Conservation (phyloP, 2,113 vertebrate genomes). For the Leptobrachium leishanense region DNA sequence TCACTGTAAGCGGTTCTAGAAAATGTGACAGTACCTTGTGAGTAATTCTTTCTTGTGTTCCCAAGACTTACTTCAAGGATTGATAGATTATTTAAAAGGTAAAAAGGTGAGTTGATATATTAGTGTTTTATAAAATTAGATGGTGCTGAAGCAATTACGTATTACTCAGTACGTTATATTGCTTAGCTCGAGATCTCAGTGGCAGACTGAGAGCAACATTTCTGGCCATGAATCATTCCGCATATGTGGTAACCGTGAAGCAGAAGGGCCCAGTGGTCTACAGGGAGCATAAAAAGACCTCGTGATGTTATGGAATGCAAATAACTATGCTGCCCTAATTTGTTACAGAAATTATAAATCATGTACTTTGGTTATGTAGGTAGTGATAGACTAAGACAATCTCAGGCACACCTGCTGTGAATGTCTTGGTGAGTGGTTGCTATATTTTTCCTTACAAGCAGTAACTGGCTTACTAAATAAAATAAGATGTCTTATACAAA, state of each 20-base stretch:
- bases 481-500: too few relatives aligned
- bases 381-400: not conserved
- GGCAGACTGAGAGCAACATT: slow-evolving; percentile 37
- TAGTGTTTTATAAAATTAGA: slow-evolving; percentile 38
- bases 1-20: slow-evolving; percentile 17
- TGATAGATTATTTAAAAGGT: slow-evolving; percentile 29
- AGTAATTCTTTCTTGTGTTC: slow-evolving; percentile 29
- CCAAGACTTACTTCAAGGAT: slow-evolving; percentile 23
- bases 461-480: too few relatives aligned
- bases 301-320: slow-evolving; percentile 38
- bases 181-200: slow-evolving; percentile 41
- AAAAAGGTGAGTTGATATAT: slow-evolving; percentile 40
- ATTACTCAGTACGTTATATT: slow-evolving; percentile 44
- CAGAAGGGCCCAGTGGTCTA: slow-evolving; percentile 31
- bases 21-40: slow-evolving; percentile 40
- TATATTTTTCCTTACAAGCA: too few relatives aligned
- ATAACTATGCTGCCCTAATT: slow-evolving; percentile 12
- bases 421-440: too few relatives aligned
- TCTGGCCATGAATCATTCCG: slow-evolving; percentile 42
- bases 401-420: too few relatives aligned
- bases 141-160: slow-evolving; percentile 31
- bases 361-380: not conserved
- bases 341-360: slow-evolving; percentile 31
- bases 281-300: slow-evolving; percentile 16
- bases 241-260: slow-evolving; percentile 22